Base-by-base conservation (phyloP, 2,113 vertebrate genomes). In the Oncorhynchus keta region DNA sequence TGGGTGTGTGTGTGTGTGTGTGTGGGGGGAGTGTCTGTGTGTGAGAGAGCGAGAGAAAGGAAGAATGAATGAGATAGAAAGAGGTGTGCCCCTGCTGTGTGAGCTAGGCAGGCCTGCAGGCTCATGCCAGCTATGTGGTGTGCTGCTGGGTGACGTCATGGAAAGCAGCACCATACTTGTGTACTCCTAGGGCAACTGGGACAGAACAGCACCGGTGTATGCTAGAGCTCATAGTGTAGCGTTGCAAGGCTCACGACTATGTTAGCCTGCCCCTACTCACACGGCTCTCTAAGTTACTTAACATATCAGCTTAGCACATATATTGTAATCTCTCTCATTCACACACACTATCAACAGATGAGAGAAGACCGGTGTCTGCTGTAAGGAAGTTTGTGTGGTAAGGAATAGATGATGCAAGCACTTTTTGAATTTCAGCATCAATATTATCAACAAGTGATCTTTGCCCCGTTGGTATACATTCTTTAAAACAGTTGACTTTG, bases 61-160 rank as follows among this genome's bases (percentile, higher is more conserved):
- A 70, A 66, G 70, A 72, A 71, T 57, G 57, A 71, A 14, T 20
- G 13, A 48, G 18, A 51, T 32, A 57, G 66, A n/a, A 26, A 13
- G 80, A 81, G 72, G 83, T 81, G 85, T 84, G 80, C 77, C 85
- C 74, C 82, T 72, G 71, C 82, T 70, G 68, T 80, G 82, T 81
- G 83, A 81, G 81, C 73, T 74, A 75, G 81, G 82, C 85, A 76
- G 87, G 88, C 82, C 48, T 80, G 83, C 83, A 86, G 90, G 83
- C 79, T 86, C 79, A 79, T 89, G 87, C 90, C 86, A 90, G 83
- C 79, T 77, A 73, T 72, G 39, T 45, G 39, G 39, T 45, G 75
- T 69, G 70, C 73, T 84, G 76, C 51, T 0, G 18, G 48, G 76
- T 90, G 89, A 92, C 91, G 91, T 93, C 81, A 76, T 22, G 62